These are phyloP conservation scores for Epirrita christyi DNA, from an alignment of 2,888 invertebrate species.

Conservation along the genomic window DNA sequence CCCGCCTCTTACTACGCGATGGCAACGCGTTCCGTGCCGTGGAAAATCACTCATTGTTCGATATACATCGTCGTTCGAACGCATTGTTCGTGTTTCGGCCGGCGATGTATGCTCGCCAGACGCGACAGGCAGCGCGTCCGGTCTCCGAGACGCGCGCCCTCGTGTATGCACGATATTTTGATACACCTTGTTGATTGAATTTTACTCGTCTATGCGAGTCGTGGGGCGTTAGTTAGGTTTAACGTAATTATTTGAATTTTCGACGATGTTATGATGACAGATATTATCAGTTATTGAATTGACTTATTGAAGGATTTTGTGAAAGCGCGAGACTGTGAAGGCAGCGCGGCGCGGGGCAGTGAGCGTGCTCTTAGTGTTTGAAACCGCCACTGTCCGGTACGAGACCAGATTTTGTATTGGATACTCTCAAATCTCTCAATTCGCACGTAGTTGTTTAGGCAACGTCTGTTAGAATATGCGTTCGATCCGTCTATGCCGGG, in stretches of 20 bases:
- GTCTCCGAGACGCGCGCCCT: conserved; percentile 52
- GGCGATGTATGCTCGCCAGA: conserved; percentile 55
- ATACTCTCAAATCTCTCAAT: too few relatives aligned
- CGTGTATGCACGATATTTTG: conserved; percentile 56
- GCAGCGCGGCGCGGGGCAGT: conserved; percentile 20
- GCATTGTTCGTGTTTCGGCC: conserved; percentile 36
- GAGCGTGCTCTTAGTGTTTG: conserved; percentile 24
- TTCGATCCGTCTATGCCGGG: conserved; percentile 8
- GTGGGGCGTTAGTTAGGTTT: conserved; percentile 55
- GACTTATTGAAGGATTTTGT: conserved; percentile 24
- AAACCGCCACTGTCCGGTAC: conserved; percentile 28
- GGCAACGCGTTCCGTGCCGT: conserved; percentile 69
- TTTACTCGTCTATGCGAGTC: conserved; percentile 58
- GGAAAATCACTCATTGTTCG: conserved; percentile 67
- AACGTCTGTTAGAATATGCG: conserved; percentile 11
- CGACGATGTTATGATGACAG: conserved; percentile 21
- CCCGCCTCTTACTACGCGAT: conserved; percentile 64
- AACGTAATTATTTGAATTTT: conserved; percentile 21
- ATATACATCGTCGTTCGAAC: conserved; percentile 61
- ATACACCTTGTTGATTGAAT: conserved; percentile 65
- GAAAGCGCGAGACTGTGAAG: conserved; percentile 26
- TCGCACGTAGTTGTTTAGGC: conserved; percentile 15
- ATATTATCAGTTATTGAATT: conserved; percentile 28
- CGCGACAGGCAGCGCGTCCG: conserved; percentile 39
- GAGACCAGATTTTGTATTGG: conserved; percentile 28